phyloP scores from a whole-genome alignment of 2,888 invertebrate genomes.

The Thysanoteuthis rhombus region DNA sequence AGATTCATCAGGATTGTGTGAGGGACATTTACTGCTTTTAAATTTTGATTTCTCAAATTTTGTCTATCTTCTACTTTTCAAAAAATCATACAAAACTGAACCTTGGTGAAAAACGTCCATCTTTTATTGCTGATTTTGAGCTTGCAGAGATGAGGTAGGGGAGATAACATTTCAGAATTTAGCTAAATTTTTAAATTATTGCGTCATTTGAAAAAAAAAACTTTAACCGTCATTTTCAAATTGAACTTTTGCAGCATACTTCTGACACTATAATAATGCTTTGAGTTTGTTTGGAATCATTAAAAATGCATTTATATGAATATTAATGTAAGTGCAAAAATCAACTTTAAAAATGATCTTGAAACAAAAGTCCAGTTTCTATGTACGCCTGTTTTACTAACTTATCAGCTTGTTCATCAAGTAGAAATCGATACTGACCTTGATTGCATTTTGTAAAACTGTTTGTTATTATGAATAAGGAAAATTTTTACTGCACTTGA shows the following conservation, averaged over 20 bases:
- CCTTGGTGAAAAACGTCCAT: background rate
- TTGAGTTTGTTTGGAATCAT: background rate
- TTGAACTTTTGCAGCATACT: background rate
- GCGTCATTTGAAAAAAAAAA: too few relatives aligned
- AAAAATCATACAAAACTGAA: background rate
- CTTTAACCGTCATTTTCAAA: background rate
- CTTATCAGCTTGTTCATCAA: background rate
- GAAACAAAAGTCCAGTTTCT: background rate
- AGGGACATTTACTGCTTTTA: constrained; percentile 12
- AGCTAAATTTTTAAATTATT: background rate
- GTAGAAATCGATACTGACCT: background rate
- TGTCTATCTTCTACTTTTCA: background rate
- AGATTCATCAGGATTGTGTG: background rate
- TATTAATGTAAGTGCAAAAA: background rate
- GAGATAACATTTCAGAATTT: background rate
- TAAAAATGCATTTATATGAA: background rate
- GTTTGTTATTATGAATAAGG: too few relatives aligned
- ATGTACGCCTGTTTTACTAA: background rate
- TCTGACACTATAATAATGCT: background rate
- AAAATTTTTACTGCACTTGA: too few relatives aligned
- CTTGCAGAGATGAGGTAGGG: background rate
- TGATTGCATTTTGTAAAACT: background rate
- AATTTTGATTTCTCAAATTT: background rate
- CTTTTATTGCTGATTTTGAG: background rate
- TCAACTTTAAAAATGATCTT: background rate